These are phyloP conservation scores for Xylota sylvarum DNA, from an alignment of 2,888 invertebrate genomes.

Conservation along the genomic window DNA sequence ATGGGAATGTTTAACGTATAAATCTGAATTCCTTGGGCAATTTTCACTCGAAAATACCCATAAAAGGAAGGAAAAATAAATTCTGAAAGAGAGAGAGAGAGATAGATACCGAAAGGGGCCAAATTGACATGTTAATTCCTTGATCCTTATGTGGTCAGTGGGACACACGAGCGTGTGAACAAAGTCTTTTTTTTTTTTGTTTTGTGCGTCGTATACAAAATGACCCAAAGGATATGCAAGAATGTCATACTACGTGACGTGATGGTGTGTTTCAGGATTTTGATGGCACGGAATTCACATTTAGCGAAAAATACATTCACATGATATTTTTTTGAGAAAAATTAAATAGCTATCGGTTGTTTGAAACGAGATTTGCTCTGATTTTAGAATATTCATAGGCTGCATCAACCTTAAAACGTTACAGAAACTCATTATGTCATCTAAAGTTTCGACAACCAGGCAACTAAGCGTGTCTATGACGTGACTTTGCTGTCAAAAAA, in stretches of 20 bases:
- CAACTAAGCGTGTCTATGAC: too few relatives aligned
- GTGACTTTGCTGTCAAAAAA: too few relatives aligned
- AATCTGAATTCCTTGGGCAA: conserved; percentile 71
- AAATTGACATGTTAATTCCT: conserved; percentile 72
- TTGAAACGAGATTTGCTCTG: too few relatives aligned
- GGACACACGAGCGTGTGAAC: conserved; percentile 31
- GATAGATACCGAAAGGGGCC: conserved; percentile 25
- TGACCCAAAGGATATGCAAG: conserved; percentile 21
- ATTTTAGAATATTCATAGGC: too few relatives aligned
- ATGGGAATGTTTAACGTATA: conserved; percentile 71
- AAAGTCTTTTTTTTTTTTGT: not conserved
- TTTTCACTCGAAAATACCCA: conserved; percentile 53
- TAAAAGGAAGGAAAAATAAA: conserved; percentile 34
- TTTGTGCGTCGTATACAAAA: conserved; percentile 16
- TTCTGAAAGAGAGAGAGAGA: not conserved
- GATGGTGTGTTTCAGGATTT: conserved; percentile 13
- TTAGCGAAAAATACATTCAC: not conserved
- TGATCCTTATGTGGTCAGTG: conserved; percentile 55
- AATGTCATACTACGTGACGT: conserved; percentile 41
- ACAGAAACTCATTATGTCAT: too few relatives aligned
- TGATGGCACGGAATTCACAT: not conserved
- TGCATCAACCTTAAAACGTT: too few relatives aligned
- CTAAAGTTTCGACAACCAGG: too few relatives aligned
- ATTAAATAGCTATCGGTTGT: too few relatives aligned
- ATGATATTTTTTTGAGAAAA: too few relatives aligned